Percentiles rank a stretch among this genome's conserved stretches.
Conservation (phyloP, 2,888 invertebrate species). For the Arge pagana region DNA sequence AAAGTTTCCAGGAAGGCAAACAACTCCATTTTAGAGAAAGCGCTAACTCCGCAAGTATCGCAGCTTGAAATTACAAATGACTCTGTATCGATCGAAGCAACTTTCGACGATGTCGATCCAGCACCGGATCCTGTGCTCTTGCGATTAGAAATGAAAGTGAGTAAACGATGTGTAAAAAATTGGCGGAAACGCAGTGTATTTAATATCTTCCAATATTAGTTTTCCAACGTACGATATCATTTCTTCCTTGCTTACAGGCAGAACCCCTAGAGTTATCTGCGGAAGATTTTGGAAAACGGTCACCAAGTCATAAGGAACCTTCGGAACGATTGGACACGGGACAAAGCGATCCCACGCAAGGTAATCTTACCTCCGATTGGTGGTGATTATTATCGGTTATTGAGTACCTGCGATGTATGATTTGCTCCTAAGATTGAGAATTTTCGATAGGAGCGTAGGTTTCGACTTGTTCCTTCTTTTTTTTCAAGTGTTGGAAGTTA, state of each 20-base stretch:
- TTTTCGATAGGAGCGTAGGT: too few relatives aligned
- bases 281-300: constrained; percentile 44
- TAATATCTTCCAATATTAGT: too few relatives aligned
- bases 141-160: constrained; percentile 51
- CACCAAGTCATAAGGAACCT: constrained; percentile 38
- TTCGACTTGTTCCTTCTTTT: too few relatives aligned
- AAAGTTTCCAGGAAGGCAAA: constrained; percentile 40
- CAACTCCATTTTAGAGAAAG: constrained; percentile 48
- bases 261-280: constrained; percentile 47
- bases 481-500: too few relatives aligned
- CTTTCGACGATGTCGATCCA: constrained; percentile 40
- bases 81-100: constrained; percentile 36
- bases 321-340: constrained; percentile 44
- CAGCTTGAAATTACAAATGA: constrained; percentile 41
- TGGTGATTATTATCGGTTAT: too few relatives aligned
- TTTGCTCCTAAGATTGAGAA: too few relatives aligned
- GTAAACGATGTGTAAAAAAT: too few relatives aligned
- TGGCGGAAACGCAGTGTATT: too few relatives aligned
- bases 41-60: constrained; percentile 39
- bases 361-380: too few relatives aligned
- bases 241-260: constrained; percentile 35
- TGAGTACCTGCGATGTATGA: too few relatives aligned
- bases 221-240: too few relatives aligned
- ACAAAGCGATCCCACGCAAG: constrained; percentile 42
- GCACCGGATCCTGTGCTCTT: constrained; percentile 45